Evolutionary conservation across 53 echinoderm and acorn worm species (phyloP).

Genomic region (Astropecten irregularis): DNA sequence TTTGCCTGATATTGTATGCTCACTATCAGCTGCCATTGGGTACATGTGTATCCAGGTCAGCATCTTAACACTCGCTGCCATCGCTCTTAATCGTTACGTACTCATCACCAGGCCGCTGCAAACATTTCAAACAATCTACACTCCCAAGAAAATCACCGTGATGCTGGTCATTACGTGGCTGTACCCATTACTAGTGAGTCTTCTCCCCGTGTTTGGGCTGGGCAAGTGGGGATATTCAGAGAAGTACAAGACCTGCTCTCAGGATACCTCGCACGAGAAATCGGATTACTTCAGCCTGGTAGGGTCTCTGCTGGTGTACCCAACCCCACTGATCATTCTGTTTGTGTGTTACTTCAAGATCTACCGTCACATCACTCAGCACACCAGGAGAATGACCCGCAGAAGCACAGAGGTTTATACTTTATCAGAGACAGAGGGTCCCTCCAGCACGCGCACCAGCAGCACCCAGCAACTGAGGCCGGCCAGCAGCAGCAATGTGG

Average conservation of each 20-base stretch:
- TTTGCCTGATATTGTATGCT: conserved; percentile 69
- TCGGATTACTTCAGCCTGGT: conserved; percentile 57
- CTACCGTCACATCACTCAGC: conserved; percentile 57
- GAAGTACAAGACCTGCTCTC: conserved; percentile 62
- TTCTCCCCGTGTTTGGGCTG: conserved; percentile 27
- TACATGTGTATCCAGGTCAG: conserved; percentile 21
- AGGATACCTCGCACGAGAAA: conserved; percentile 52
- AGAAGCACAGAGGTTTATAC: no score
- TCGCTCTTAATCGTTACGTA: conserved; percentile 54
- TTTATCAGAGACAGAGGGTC: neutral
- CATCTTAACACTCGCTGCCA: conserved; percentile 50
- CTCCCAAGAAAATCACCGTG: conserved; percentile 30
- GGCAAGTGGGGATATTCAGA: conserved; percentile 63
- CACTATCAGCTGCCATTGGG: conserved; percentile 9
- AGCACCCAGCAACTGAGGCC: neutral
- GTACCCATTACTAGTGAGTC: conserved; percentile 17
- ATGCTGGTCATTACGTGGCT: conserved; percentile 59
- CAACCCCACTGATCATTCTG: conserved; percentile 48
- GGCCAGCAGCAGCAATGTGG: neutral
- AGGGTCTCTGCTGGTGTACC: conserved; percentile 41
- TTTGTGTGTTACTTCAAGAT: conserved; percentile 59
- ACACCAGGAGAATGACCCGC: neutral
- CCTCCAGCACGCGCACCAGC: neutral
- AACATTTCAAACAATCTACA: conserved; percentile 43
- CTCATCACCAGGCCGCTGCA: conserved; percentile 20